Base-by-base conservation (phyloP, 2,797 vertebrate genomes). In the Bradypodion ventrale region DNA sequence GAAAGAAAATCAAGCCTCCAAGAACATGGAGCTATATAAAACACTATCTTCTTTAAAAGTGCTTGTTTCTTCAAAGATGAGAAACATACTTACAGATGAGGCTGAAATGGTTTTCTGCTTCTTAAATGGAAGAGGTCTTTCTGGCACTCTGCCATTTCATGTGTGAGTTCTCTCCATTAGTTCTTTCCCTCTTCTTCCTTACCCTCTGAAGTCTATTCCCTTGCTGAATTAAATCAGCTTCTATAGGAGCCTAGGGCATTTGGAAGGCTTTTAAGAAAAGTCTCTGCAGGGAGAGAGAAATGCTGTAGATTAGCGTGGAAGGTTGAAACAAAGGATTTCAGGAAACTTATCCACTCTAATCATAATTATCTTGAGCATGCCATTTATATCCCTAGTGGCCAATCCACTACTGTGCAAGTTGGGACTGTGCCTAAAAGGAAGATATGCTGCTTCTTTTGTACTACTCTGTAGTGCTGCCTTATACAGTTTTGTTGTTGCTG, bases 301-400 rank as follows among this genome's bases (percentile, higher is more conserved):
- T 79, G 42, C 27, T 68, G 40, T 75, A 75, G 76, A 80, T 70
- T 40, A 83, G n/a, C 49, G 37, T 66, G 83, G 70, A 70, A 69
- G 77, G 81, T 83, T 80, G 62, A 87, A 83, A 83, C 70, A 75
- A 62, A 87, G 69, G 75, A 70, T 80, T 87, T 75, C 56, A 70
- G 76, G 40, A 83, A 70, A 80, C 63, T 80, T 80, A 83, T 75
- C 75, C 81, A 75, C 76, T 87, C 62, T 80, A 87, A 83, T 87
- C 85, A 83, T 83, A 69, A 62, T 79, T 86, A 83, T 83, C 80
- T 86, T 83, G 80, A 79, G 79, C 70, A 83, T 75, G 40, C 63
- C 37, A 70, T 79, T 75, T 83, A 69, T 63, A 75, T 83, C 63
- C 52, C 70, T 63, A 75, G 32, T 80, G 85, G 62, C 68, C 27